phyloP scores from a whole-genome alignment of 2,888 invertebrate species.

The Sphaerophoria rueppellii region DNA sequence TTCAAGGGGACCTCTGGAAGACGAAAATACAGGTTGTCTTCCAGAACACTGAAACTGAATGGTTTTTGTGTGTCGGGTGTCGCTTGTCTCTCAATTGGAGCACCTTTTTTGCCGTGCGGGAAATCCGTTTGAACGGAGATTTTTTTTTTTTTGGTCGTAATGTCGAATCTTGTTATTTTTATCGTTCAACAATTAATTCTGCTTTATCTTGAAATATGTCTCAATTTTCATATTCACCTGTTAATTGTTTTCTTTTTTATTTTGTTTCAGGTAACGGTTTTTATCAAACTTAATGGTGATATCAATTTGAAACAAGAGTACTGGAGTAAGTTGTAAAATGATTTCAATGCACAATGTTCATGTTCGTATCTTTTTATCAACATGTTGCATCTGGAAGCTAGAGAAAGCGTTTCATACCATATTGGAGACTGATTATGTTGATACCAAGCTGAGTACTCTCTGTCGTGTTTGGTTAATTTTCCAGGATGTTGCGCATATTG shows the following conservation, averaged over 20 bases:
- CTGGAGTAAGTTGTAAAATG: constrained; percentile 25
- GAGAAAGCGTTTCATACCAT: constrained; percentile 35
- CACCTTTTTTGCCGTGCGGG: constrained; percentile 44
- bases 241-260: constrained; percentile 23
- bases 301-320: too few species aligned
- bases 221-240: not conserved
- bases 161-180: constrained; percentile 8
- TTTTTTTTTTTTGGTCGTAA: not conserved
- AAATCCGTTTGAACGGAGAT: constrained; percentile 1
- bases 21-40: not conserved
- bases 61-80: not conserved
- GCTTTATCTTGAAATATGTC: constrained; percentile 19
- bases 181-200: not conserved
- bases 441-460: not conserved
- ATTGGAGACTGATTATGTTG: not conserved
- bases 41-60: not conserved
- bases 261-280: constrained; percentile 52
- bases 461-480: not conserved
- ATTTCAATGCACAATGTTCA: not conserved
- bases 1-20: not conserved
- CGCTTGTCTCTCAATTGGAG: not conserved
- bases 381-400: constrained; percentile 1
- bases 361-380: not conserved
- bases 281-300: not conserved
- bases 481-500: not conserved